These are phyloP conservation scores for Geopemphigus sp. DNA, from an alignment of 1,140 invertebrate species.

Conservation along the genomic window DNA sequence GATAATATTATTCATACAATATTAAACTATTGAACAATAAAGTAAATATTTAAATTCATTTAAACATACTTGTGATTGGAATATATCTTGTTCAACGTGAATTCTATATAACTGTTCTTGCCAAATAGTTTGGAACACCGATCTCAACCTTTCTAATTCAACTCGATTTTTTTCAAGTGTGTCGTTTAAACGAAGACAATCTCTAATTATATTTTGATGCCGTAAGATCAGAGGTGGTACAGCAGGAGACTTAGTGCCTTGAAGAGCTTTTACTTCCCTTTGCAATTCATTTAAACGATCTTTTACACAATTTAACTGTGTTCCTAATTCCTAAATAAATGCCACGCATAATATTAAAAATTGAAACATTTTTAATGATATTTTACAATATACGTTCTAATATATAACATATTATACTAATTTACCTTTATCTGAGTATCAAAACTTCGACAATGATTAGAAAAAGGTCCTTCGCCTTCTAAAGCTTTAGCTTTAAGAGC, in stretches of 20 bases:
- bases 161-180: constrained; percentile 65
- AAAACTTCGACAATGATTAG: constrained; percentile 65
- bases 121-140: constrained; percentile 66
- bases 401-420: neutral
- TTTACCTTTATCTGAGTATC: constrained; percentile 63
- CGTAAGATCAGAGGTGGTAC: constrained; percentile 61
- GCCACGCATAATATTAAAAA: neutral
- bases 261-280: constrained; percentile 61
- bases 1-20: neutral
- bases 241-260: constrained; percentile 58
- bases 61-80: constrained; percentile 61
- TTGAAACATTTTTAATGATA: neutral
- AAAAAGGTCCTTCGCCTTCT: constrained; percentile 63
- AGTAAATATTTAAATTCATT: neutral
- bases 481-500: constrained; percentile 57
- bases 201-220: constrained; percentile 62
- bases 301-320: constrained; percentile 64
- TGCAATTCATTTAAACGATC: constrained; percentile 66
- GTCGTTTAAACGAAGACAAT: constrained; percentile 65
- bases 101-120: constrained; percentile 69
- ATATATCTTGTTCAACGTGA: constrained; percentile 68
- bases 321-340: constrained; percentile 60
- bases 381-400: neutral
- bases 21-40: neutral
- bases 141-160: constrained; percentile 64